These are phyloP conservation scores for Phorcus lineatus DNA, from an alignment of 2,888 invertebrate genomes.

Conservation along the genomic window DNA sequence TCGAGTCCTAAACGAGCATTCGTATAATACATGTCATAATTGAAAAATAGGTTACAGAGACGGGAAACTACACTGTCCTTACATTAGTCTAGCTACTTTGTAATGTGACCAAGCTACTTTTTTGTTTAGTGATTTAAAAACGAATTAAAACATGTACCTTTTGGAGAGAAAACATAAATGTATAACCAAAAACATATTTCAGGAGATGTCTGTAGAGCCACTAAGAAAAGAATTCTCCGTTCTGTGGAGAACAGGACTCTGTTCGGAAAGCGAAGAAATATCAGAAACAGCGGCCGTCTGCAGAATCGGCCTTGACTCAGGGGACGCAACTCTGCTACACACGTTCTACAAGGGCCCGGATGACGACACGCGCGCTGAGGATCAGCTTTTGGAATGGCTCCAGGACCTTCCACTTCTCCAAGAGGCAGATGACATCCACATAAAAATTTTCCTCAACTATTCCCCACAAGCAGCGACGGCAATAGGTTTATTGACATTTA, in stretches of 20 bases:
- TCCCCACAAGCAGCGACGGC: conserved; percentile 32
- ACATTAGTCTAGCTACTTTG: too few relatives aligned
- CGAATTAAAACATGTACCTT: too few relatives aligned
- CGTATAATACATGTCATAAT: too few relatives aligned
- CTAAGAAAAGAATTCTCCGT: conserved; percentile 33
- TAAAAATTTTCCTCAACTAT: conserved; percentile 33
- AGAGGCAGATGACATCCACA: conserved; percentile 24
- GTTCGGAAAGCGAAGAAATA: background rate
- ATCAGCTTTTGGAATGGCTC: conserved; percentile 35
- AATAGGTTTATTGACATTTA: conserved; percentile 23
- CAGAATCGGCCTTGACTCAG: conserved; percentile 29
- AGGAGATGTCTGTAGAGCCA: background rate
- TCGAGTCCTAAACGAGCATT: too few relatives aligned
- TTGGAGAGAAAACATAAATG: too few relatives aligned
- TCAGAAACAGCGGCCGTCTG: conserved; percentile 33
- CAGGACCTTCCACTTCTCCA: conserved; percentile 27
- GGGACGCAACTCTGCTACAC: conserved; percentile 30
- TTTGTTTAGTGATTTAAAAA: too few relatives aligned
- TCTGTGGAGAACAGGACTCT: conserved; percentile 31
- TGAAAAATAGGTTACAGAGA: too few relatives aligned
- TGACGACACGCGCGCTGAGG: conserved; percentile 29
- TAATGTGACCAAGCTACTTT: too few relatives aligned
- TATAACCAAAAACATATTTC: too few relatives aligned
- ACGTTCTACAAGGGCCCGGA: conserved; percentile 26
- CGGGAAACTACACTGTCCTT: too few relatives aligned